phyloP scores from a whole-genome alignment of 2,797 vertebrate genomes.

The Catostomus latipinnis region DNA sequence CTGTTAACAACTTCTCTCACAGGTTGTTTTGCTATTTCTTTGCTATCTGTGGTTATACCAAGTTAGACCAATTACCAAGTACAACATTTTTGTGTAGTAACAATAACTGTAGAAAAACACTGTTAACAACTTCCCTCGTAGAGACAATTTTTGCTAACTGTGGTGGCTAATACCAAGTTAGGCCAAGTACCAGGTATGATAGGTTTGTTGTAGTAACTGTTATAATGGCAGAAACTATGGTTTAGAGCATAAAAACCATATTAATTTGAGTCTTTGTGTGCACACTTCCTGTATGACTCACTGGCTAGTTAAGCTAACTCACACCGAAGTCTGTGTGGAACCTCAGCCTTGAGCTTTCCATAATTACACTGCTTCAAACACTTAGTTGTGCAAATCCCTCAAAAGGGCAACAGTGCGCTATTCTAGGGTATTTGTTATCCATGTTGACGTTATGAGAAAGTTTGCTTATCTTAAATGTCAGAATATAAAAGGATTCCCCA shows the following conservation, averaged over 20 bases:
- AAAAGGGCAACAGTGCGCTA: constrained; percentile 57
- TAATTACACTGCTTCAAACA: constrained; percentile 62
- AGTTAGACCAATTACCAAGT: no score
- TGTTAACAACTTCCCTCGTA: no score
- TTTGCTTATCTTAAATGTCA: constrained; percentile 76
- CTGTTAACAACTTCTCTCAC: no score
- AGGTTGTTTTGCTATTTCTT: no score
- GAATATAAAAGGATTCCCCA: constrained; percentile 58
- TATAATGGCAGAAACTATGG: neutral
- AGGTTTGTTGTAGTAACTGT: no score
- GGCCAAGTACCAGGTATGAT: no score
- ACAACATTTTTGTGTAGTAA: no score
- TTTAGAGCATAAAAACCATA: neutral
- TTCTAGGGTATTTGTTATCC: constrained; percentile 56
- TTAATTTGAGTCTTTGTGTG: constrained; percentile 20
- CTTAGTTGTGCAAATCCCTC: constrained; percentile 58
- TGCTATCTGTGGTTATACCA: no score
- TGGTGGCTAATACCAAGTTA: no score
- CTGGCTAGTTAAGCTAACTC: constrained; percentile 52
- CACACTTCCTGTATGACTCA: constrained; percentile 45
- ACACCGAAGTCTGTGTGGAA: constrained; percentile 40
- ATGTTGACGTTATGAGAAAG: constrained; percentile 65
- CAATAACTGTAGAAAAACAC: no score
- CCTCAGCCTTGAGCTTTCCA: constrained; percentile 55
- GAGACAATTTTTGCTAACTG: no score